A percentile compares a stretch with the other conserved stretches of the same genome.
Conservation (phyloP, 2,797 vertebrate species). For the Crenuchus spilurus region DNA sequence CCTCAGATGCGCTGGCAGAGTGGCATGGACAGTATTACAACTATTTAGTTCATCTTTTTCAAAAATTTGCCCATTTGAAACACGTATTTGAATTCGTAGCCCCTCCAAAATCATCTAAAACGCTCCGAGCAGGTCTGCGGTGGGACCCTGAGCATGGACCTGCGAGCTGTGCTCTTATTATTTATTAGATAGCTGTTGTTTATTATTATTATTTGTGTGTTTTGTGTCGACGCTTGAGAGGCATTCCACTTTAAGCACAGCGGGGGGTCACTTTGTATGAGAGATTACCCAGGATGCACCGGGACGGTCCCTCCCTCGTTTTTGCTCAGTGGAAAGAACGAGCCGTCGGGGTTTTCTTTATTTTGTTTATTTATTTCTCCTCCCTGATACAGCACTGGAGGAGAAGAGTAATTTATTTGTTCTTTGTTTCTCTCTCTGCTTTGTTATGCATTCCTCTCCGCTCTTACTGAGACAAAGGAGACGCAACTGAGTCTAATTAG, state of each 20-base stretch:
- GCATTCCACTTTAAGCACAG: conserved; percentile 71
- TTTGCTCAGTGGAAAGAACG: conserved; percentile 9
- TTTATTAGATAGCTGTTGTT: conserved; percentile 63
- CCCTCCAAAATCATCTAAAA: no score
- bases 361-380: conserved; percentile 42
- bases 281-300: neutral
- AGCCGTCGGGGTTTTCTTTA: neutral
- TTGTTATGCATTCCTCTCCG: neutral
- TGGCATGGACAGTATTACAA: conserved; percentile 65
- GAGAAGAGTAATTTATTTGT: conserved; percentile 15
- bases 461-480: neutral
- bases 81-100: no score
- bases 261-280: no score
- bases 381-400: neutral
- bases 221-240: conserved; percentile 54
- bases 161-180: conserved; percentile 44
- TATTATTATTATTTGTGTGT: conserved; percentile 36
- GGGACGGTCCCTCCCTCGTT: neutral
- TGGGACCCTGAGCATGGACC: neutral
- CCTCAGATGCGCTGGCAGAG: conserved; percentile 62
- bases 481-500: no score
- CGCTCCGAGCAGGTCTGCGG: conserved; percentile 29
- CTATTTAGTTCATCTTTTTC: conserved; percentile 8
- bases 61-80: no score
- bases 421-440: conserved; percentile 5